Percentiles rank a stretch among this genome's conserved stretches.
Evolutionary conservation across 2,113 vertebrate species (phyloP).

Genomic region (Taxidea taxus): DNA sequence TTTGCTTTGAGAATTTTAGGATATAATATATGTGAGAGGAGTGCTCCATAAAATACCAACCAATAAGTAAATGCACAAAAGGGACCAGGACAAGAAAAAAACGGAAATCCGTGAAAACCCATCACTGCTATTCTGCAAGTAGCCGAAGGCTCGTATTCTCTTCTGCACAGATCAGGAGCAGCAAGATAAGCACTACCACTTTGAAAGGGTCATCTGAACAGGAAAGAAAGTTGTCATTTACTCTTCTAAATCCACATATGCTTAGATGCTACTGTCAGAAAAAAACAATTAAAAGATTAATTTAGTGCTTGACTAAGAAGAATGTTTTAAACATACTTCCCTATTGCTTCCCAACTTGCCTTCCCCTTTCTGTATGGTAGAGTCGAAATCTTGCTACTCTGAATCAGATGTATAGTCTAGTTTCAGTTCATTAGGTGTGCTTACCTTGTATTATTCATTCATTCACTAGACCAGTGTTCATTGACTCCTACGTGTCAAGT

Average conservation of each 20-base stretch:
- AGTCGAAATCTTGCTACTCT: neutral
- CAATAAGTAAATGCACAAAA: neutral
- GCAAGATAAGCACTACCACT: neutral
- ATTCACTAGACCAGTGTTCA: neutral
- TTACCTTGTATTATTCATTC: neutral
- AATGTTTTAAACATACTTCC: neutral
- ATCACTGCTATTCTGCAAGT: neutral
- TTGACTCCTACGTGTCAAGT: neutral
- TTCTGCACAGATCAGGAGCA: neutral
- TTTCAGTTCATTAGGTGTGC: neutral
- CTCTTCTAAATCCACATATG: neutral
- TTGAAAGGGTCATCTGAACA: neutral
- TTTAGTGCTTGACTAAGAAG: neutral
- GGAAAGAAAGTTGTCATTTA: neutral
- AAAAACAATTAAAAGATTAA: neutral
- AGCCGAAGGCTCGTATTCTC: neutral
- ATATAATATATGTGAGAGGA: neutral
- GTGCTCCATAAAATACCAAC: neutral
- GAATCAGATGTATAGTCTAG: neutral
- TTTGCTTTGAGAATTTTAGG: slow-evolving; percentile 1
- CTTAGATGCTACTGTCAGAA: neutral
- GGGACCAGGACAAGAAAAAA: neutral
- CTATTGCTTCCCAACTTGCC: neutral
- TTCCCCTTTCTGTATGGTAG: neutral
- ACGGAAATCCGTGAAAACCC: neutral